These are phyloP conservation scores for Pentamera pediparva DNA, from an alignment of 53 echinoderm and acorn worm species.

Conservation along the genomic window DNA sequence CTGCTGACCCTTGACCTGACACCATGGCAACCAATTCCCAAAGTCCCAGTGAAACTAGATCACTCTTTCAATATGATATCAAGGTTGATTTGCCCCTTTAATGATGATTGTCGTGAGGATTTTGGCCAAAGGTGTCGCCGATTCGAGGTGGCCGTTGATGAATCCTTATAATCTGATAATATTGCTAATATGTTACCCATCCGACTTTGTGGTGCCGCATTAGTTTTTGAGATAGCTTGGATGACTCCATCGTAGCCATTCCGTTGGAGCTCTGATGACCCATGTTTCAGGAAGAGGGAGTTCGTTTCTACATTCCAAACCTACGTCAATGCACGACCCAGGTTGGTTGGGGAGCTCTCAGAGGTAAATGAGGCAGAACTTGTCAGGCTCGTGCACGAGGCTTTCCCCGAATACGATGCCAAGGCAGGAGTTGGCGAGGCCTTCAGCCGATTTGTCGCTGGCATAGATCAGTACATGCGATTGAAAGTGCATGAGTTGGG, in stretches of 20 bases:
- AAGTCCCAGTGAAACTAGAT: neutral
- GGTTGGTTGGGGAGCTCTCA: neutral
- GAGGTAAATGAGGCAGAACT: constrained; percentile 22
- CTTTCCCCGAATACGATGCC: neutral
- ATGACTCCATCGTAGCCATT: neutral
- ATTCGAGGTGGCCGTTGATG: constrained; percentile 35
- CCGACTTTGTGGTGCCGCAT: constrained; percentile 19
- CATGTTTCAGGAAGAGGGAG: neutral
- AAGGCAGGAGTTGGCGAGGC: constrained; percentile 5
- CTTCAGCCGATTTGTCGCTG: constrained; percentile 14
- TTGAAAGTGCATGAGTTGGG: constrained; percentile 17
- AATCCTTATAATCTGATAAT: neutral
- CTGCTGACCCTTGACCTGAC: too few relatives aligned
- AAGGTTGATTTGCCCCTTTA: constrained; percentile 28
- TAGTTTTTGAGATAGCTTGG: constrained; percentile 21
- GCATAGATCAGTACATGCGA: neutral
- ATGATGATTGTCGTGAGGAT: constrained; percentile 43
- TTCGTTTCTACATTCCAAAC: constrained; percentile 22
- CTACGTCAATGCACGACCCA: neutral
- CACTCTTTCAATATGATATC: neutral
- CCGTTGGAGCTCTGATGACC: neutral
- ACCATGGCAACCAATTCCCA: neutral
- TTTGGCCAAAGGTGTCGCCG: constrained; percentile 42
- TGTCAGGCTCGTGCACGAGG: neutral
- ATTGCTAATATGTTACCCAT: neutral